A percentile compares a stretch with the other conserved stretches of the same genome.
These are phyloP conservation scores for Drosophila parvula DNA, from an alignment of 1,140 invertebrate species.

Conservation along the genomic window DNA sequence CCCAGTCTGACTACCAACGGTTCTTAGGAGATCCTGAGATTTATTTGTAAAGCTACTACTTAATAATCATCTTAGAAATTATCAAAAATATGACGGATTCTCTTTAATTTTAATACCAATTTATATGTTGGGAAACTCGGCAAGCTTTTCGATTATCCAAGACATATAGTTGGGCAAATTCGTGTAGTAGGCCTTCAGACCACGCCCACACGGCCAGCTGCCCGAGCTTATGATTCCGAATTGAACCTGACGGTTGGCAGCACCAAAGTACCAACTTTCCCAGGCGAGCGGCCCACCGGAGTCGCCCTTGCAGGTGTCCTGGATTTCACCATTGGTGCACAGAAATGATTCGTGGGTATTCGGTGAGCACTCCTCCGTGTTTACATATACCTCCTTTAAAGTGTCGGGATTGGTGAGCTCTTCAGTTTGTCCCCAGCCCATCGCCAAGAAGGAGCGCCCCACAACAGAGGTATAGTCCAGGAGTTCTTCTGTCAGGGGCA, in stretches of 20 bases:
- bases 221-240: slow-evolving; percentile 3
- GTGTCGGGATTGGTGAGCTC: neutral
- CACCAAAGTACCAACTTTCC: slow-evolving; percentile 1
- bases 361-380: slow-evolving; percentile 5
- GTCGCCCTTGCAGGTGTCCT: slow-evolving; percentile 8
- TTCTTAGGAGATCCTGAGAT: too few relatives aligned
- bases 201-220: slow-evolving; percentile 2
- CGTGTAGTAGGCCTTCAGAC: slow-evolving; percentile 1
- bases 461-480: neutral
- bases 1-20: neutral
- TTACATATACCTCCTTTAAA: neutral
- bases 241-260: neutral
- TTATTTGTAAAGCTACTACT: too few relatives aligned
- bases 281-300: slow-evolving; percentile 3
- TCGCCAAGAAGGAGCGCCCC: neutral
- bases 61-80: too few relatives aligned
- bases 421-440: slow-evolving; percentile 12
- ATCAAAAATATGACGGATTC: neutral
- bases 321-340: neutral
- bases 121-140: neutral
- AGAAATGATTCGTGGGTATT: neutral
- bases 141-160: slow-evolving; percentile 4
- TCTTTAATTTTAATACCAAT: too few relatives aligned
- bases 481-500: neutral
- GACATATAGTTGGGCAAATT: neutral